These are phyloP conservation scores for Macrocentrus cingulum DNA, from an alignment of 1,140 invertebrate species.

Conservation along the genomic window DNA sequence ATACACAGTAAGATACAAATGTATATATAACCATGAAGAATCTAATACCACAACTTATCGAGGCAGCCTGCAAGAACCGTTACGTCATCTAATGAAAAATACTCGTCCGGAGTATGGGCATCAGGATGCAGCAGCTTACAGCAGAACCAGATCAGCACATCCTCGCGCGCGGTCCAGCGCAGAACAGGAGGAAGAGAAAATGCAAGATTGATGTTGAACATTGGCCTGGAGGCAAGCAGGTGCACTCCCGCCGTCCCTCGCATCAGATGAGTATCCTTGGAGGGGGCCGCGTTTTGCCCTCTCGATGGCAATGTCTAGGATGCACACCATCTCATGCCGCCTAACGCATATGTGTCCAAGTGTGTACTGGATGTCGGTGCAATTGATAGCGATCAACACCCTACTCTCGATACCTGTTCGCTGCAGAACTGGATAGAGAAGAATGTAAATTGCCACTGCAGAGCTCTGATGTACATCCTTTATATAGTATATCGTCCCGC, in stretches of 20 bases:
- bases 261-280: background rate
- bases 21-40: no score
- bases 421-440: conserved; percentile 31
- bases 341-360: background rate
- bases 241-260: conserved; percentile 35
- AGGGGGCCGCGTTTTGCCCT: background rate
- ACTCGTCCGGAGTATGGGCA: background rate
- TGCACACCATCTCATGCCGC: background rate
- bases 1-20: no score
- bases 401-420: conserved; percentile 19
- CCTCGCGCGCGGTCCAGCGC: conserved; percentile 12
- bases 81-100: background rate
- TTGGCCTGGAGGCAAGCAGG: conserved; percentile 44
- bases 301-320: conserved; percentile 17
- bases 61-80: background rate
- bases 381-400: conserved; percentile 31
- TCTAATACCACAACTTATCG: no score
- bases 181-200: conserved; percentile 9
- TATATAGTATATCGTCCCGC: conserved; percentile 3
- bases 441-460: conserved; percentile 38
- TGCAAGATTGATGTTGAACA: conserved; percentile 6
- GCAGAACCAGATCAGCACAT: conserved; percentile 3
- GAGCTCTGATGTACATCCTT: conserved; percentile 12
- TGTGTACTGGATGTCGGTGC: conserved; percentile 17
- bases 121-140: background rate